These are phyloP conservation scores for Pogonomyrmex californicus DNA, from an alignment of 1,140 invertebrate species.

Conservation along the genomic window DNA sequence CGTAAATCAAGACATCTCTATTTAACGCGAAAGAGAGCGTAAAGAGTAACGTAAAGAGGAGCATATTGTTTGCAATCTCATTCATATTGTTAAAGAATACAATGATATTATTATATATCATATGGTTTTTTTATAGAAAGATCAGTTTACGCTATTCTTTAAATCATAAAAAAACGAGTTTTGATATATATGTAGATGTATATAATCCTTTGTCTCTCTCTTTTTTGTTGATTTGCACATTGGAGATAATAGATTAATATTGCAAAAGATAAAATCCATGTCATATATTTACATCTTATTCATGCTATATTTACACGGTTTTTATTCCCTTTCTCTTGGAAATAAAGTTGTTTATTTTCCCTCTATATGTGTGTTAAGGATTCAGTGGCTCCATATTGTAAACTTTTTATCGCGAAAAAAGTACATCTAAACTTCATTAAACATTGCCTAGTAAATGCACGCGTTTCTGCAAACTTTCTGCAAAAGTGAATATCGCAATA, in stretches of 20 bases:
- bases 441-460: conserved; percentile 9
- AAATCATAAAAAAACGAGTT: not conserved
- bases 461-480: conserved; percentile 55
- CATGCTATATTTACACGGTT: not conserved
- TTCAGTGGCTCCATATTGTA: conserved; percentile 54
- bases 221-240: not conserved
- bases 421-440: conserved; percentile 51
- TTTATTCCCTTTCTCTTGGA: not conserved
- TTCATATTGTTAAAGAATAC: not conserved
- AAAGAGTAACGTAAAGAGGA: not conserved
- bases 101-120: not conserved
- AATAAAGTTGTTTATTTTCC: conserved; percentile 63
- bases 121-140: not conserved
- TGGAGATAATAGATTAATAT: conserved; percentile 34
- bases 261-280: conserved; percentile 1
- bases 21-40: not conserved
- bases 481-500: not conserved
- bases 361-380: conserved; percentile 46
- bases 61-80: not conserved
- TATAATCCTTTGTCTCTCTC: not conserved
- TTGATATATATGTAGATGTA: not conserved
- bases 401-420: conserved; percentile 69
- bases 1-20: not conserved
- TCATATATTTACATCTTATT: conserved; percentile 12
- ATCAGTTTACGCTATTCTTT: not conserved